These are phyloP conservation scores for Aradus depressus DNA, from an alignment of 2,888 invertebrate genomes.

Conservation along the genomic window DNA sequence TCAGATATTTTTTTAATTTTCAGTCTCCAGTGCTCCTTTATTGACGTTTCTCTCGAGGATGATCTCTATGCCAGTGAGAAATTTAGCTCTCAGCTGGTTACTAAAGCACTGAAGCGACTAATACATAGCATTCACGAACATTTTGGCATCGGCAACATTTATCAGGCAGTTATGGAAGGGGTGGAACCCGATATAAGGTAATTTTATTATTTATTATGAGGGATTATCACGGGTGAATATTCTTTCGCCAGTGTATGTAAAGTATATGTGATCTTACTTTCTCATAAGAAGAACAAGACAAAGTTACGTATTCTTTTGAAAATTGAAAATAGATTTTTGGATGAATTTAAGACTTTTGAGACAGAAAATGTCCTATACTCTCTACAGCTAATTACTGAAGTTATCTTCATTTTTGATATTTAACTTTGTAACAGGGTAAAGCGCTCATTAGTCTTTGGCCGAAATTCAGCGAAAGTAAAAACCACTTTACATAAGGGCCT, in stretches of 20 bases:
- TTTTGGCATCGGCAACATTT: conserved; percentile 59
- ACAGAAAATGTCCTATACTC: too few relatives aligned
- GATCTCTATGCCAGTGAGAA: conserved; percentile 33
- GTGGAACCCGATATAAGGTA: conserved; percentile 75
- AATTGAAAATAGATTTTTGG: not conserved
- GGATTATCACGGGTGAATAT: not conserved
- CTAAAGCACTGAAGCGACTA: conserved; percentile 61
- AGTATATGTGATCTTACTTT: too few relatives aligned
- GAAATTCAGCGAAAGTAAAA: too few relatives aligned
- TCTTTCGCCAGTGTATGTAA: too few relatives aligned
- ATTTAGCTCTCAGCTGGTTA: conserved; percentile 54
- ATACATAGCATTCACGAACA: conserved; percentile 67
- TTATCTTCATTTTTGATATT: too few relatives aligned
- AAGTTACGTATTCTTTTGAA: not conserved
- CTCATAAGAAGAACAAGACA: too few relatives aligned
- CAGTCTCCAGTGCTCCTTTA: conserved; percentile 75
- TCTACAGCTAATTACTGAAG: too few relatives aligned
- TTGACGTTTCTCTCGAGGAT: conserved; percentile 56
- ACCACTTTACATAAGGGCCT: too few relatives aligned
- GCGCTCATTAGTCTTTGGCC: too few relatives aligned
- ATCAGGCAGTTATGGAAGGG: conserved; percentile 64
- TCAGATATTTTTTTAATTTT: not conserved
- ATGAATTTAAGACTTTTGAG: too few relatives aligned
- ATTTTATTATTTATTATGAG: conserved; percentile 23
- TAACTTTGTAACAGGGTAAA: too few relatives aligned